phyloP scores from a whole-genome alignment of 2,888 invertebrate genomes.

The Caenorhabditis sp. region DNA sequence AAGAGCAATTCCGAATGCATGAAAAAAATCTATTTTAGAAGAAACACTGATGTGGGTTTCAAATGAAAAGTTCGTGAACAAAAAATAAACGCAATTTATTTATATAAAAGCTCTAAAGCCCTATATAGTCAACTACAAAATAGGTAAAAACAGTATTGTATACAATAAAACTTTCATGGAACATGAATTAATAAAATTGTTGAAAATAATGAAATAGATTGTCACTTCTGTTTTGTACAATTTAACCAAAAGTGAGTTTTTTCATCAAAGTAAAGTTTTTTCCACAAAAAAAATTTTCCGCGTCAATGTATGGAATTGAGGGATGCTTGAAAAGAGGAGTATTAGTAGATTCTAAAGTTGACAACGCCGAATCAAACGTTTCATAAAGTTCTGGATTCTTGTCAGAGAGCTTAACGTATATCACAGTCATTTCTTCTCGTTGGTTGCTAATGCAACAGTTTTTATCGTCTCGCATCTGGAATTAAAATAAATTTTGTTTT shows the following conservation, averaged over 20 bases:
- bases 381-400: slow-evolving; percentile 29
- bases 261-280: slow-evolving; percentile 28
- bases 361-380: slow-evolving; percentile 36
- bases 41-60: neutral
- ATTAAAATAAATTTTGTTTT: too few species aligned
- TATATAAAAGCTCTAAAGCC: too few species aligned
- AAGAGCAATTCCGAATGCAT: slow-evolving; percentile 42
- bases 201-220: too few species aligned
- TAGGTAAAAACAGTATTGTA: too few species aligned
- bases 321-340: neutral
- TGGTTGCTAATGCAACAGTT: slow-evolving; percentile 49
- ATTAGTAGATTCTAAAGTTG: slow-evolving; percentile 41
- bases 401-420: slow-evolving; percentile 46
- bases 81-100: too few species aligned
- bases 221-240: too few species aligned
- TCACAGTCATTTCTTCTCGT: slow-evolving; percentile 68
- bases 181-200: too few species aligned
- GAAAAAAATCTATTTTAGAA: slow-evolving; percentile 26
- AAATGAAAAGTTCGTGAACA: too few species aligned
- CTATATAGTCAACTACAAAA: too few species aligned
- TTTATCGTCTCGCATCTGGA: slow-evolving; percentile 52
- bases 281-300: slow-evolving; percentile 24
- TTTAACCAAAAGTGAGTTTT: neutral
- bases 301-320: slow-evolving; percentile 26
- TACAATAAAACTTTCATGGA: too few species aligned